Conservation (phyloP, 2,888 invertebrate genomes). For the Cerastoderma edule region DNA sequence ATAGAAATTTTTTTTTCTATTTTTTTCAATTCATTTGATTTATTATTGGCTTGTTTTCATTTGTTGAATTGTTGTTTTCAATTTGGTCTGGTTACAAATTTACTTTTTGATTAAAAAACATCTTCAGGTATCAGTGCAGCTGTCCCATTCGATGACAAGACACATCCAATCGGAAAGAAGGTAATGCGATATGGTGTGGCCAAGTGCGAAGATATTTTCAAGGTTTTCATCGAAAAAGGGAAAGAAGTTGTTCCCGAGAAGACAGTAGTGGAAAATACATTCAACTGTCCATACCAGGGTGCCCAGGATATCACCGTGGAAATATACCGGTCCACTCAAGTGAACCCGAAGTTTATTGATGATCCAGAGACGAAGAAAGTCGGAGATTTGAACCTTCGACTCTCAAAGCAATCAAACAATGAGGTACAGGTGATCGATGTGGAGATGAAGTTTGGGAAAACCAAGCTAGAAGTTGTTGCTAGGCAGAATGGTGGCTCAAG, state of each 20-base stretch:
- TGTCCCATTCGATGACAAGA: constrained; percentile 30
- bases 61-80: too few relatives aligned
- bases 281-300: constrained; percentile 4
- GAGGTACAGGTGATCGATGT: constrained; percentile 38
- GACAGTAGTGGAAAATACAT: constrained; percentile 32
- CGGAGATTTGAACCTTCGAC: constrained; percentile 29
- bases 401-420: too few relatives aligned
- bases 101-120: too few relatives aligned
- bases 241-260: constrained; percentile 35
- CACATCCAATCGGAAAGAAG: constrained; percentile 25
- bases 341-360: constrained; percentile 35
- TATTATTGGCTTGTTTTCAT: too few relatives aligned
- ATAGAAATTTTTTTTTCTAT: too few relatives aligned
- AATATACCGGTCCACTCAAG: constrained; percentile 41
- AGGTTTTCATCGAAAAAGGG: constrained; percentile 34
- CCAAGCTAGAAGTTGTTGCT: constrained; percentile 44
- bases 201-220: constrained; percentile 47
- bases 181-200: constrained; percentile 22
- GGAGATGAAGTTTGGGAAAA: constrained; percentile 46
- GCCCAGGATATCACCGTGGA: constrained; percentile 27
- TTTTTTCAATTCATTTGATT: too few relatives aligned
- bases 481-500: constrained; percentile 27
- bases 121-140: constrained; percentile 38
- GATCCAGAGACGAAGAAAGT: constrained; percentile 30
- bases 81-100: too few relatives aligned